Evolutionary conservation across 2,888 invertebrate genomes (phyloP), one percentile per base, ranked within the genome.

Genomic region (Drosophila tripunctata): DNA sequence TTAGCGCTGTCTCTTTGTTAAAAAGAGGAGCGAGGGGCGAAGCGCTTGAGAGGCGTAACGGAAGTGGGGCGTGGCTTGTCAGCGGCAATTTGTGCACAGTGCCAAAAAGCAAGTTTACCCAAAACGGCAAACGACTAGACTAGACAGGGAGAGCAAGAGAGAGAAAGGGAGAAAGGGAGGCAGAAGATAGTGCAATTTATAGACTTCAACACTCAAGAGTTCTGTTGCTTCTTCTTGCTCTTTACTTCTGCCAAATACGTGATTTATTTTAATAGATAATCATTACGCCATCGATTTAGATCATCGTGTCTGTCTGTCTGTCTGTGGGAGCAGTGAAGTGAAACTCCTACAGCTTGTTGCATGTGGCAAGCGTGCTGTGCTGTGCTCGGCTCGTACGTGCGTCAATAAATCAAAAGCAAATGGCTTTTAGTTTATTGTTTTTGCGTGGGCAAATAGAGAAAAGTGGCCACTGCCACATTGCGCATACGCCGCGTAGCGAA

Each of bases 241-340:
- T 57, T 71, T 33, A 48, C 56, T 68, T 45, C 65, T 85, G 87
- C 84, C 80, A 75, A 69, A 75, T 75, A 80, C 85, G 89, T 88
- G 89, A 89, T 89, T 89, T 89, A 89, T 89, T 89, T 88, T 84
- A 87, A 88, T 88, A 84, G 82, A 86, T 88, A 86, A 89, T 89
- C 82, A 89, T 89, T 84, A 87, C 70, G 78, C 79, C 80, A 89
- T 89, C 81, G 88, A 88, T 89, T 88, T 81, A 60, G 75, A 66
- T 78, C 79, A 63, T n/a, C n/a, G n/a, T n/a, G n/a, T n/a, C n/a
- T n/a, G n/a, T n/a, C n/a, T n/a, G n/a, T n/a, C n/a, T 67, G 81
- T 67, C 63, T 64, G 76, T 19, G 14, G n/a, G n/a, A n/a, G 27
- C 27, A 27, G 27, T 10, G 17, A 15, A 35, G 47, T 30, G 30